A percentile compares a stretch with the other conserved stretches of the same genome.
Evolutionary conservation across 2,797 vertebrate genomes (phyloP).

Genomic region (Leptodactylus fallax): DNA sequence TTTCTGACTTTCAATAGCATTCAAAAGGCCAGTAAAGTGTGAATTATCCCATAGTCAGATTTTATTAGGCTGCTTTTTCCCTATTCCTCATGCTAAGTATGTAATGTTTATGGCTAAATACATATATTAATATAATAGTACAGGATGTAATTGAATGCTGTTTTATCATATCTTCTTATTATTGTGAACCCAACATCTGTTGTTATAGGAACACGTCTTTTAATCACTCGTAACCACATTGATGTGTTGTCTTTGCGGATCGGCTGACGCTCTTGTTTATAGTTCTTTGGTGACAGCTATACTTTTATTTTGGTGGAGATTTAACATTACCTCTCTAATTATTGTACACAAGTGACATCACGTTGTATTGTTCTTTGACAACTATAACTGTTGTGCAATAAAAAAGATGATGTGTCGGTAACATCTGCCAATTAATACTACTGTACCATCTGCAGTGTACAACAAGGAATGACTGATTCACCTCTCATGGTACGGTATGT

Average conservation of each 20-base stretch:
- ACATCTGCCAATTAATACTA: conserved; percentile 62
- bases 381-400: conserved; percentile 53
- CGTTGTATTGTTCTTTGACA: conserved; percentile 45
- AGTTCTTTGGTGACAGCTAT: conserved; percentile 56
- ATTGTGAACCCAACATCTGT: conserved; percentile 48
- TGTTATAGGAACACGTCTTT: conserved; percentile 27
- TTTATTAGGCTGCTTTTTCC: too few species aligned
- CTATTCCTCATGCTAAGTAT: background rate
- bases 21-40: too few species aligned
- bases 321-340: conserved; percentile 53
- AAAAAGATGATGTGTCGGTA: conserved; percentile 54
- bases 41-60: too few species aligned
- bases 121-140: conserved; percentile 13
- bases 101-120: background rate
- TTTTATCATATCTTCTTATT: conserved; percentile 36
- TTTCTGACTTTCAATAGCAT: too few species aligned
- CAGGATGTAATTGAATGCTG: conserved; percentile 32
- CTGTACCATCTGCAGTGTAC: conserved; percentile 43
- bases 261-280: conserved; percentile 38
- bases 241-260: conserved; percentile 3
- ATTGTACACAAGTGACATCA: conserved; percentile 61
- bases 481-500: background rate
- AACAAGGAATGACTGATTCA: conserved; percentile 7
- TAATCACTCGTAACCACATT: conserved; percentile 23
- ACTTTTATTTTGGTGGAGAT: conserved; percentile 60